Evolutionary conservation across 2,113 vertebrate species (phyloP).

Genomic region (Ancistrus triradiatus): DNA sequence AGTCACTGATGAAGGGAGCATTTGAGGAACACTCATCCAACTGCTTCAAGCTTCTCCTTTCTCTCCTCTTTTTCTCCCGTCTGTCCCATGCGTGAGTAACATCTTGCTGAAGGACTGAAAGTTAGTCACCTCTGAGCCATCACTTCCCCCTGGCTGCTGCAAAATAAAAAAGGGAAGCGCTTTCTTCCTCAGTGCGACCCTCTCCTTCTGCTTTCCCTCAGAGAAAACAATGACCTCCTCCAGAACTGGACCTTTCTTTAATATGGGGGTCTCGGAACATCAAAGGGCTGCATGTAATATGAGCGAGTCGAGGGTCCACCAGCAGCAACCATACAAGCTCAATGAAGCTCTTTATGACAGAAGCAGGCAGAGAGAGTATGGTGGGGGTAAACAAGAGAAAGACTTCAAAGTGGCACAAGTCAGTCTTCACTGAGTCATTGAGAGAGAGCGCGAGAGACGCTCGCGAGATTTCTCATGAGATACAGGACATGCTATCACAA

Average conservation of each 20-base stretch:
- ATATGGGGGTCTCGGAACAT: slow-evolving; percentile 49
- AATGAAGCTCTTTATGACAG: slow-evolving; percentile 38
- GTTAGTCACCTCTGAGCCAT: slow-evolving; percentile 40
- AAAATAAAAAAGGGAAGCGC: slow-evolving; percentile 31
- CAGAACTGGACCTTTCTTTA: slow-evolving; percentile 24
- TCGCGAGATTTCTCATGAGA: slow-evolving; percentile 66
- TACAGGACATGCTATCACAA: slow-evolving; percentile 55
- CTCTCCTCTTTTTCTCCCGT: slow-evolving; percentile 12
- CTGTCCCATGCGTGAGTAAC: slow-evolving; percentile 36
- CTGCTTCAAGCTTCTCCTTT: background rate
- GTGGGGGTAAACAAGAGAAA: too few species aligned
- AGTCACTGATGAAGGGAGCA: background rate
- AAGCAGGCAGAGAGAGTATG: background rate
- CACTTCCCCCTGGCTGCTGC: slow-evolving; percentile 16
- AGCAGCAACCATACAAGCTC: slow-evolving; percentile 30
- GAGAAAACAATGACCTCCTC: slow-evolving; percentile 23
- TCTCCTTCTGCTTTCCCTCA: slow-evolving; percentile 34
- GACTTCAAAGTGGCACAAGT: slow-evolving; percentile 61
- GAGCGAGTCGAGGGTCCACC: slow-evolving; percentile 52
- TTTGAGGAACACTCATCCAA: background rate
- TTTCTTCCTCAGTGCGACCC: slow-evolving; percentile 23
- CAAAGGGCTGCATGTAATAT: slow-evolving; percentile 58
- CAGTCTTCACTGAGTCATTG: slow-evolving; percentile 57
- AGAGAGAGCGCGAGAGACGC: slow-evolving; percentile 1
- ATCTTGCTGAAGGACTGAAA: slow-evolving; percentile 23